A percentile compares a stretch with the other conserved stretches of the same genome.
These are phyloP conservation scores for Phaenicophaeus curvirostris DNA, from an alignment of 2,797 vertebrate genomes.

Conservation along the genomic window DNA sequence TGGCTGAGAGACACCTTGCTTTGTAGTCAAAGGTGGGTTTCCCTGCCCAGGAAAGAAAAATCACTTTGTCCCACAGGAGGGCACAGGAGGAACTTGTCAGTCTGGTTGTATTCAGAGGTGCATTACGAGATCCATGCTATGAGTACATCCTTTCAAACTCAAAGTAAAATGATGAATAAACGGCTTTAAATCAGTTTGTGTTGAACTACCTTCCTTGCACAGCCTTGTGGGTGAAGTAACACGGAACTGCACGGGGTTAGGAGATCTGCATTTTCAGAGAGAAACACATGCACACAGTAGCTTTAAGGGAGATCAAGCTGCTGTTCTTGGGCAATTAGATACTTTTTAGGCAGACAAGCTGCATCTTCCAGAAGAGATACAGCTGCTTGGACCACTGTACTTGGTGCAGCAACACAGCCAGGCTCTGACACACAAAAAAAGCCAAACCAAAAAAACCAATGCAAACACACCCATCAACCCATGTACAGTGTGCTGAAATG, in stretches of 20 bases:
- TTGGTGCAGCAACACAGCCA: constrained; percentile 90
- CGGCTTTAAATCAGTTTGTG: not conserved
- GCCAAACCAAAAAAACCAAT: too few relatives aligned
- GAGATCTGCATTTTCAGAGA: not conserved
- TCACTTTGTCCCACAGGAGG: not conserved
- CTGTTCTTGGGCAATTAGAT: constrained; percentile 55
- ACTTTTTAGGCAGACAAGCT: constrained; percentile 87
- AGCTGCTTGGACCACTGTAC: constrained; percentile 92
- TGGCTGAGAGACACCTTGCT: not conserved
- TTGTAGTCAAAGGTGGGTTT: not conserved
- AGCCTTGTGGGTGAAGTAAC: not conserved
- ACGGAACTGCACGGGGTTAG: not conserved
- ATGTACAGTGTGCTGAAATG: not conserved
- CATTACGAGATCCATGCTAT: not conserved
- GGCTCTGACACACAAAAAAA: constrained; percentile 79
- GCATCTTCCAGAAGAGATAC: constrained; percentile 88
- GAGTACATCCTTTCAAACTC: not conserved
- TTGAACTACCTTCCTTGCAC: not conserved
- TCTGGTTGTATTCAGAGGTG: not conserved
- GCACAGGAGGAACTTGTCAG: not conserved
- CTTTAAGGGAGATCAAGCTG: not conserved
- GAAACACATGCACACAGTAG: not conserved
- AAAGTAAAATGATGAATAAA: not conserved
- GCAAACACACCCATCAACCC: not conserved
- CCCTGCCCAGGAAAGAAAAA: not conserved